Base-by-base conservation (phyloP, 2,888 invertebrate genomes). In the Gibbula magus region DNA sequence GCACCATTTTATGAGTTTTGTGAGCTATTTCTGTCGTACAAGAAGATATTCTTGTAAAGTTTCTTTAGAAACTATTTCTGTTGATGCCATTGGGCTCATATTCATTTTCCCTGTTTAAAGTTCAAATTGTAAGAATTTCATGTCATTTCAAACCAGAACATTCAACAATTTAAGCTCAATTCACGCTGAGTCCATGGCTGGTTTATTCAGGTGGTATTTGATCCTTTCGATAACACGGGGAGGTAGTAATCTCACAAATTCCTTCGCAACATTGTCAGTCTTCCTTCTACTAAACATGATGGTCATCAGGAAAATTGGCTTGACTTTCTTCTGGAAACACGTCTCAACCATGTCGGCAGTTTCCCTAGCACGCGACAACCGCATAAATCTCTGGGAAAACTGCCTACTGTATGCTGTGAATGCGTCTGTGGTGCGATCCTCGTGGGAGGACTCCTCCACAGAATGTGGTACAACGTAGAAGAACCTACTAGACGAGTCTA, bases 321-420 rank as follows among this genome's bases (percentile, higher is more conserved):
- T 82, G 13, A 90, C 81, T 74, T 89, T 88, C 75, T 85, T 86
- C 61, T 86, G 86, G 70, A 89, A 87, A 66, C 89, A 89, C 75
- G 87, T 84, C 75, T 90, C 89, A 0, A 88, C 87, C 54, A 90
- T 76, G 18, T 77, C 54, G 18, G 77, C n/a, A 13, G 77, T 83
- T 73, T 84, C 84, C 22, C 39, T 25, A 1, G 81, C 79, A 18
- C 35, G 74, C 10, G n/a, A 25, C 45, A 74, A 20, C 20, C 66
- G 78, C 32, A 74, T 39, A 29, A 39, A 82, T 53, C 78, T 81
- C 56, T 80, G 75, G 0, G 79, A 81, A 2, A 80, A 81, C 10
- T 85, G 81, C 70, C 80, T 35, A 25, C 51, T 51, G 39, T 53
- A 77, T 20, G n/a, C 35, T 18, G 35, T 35, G 18, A 74, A 25